Percentiles rank a stretch among this genome's conserved stretches.
Conservation (phyloP, 1,140 invertebrate genomes). For the Bombus turneri region DNA sequence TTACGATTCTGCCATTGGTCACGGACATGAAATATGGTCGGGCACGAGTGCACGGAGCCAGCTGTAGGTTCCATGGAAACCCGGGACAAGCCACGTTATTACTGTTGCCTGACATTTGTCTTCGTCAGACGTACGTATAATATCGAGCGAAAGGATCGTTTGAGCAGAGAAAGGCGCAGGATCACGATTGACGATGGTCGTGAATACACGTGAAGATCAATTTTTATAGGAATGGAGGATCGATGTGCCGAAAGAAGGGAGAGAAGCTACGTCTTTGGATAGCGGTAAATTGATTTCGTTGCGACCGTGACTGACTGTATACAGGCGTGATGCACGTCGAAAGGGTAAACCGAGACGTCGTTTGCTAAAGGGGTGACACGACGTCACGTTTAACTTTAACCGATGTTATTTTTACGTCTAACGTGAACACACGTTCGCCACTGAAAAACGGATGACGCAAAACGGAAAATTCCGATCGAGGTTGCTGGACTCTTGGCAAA, state of each 20-base stretch:
- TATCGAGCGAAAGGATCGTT: neutral
- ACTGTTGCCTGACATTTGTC: constrained; percentile 52
- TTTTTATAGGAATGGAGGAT: neutral
- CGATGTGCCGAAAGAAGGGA: no score
- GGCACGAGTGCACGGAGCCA: neutral
- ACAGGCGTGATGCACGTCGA: neutral
- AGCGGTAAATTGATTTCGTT: constrained; percentile 6
- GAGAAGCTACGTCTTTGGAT: neutral
- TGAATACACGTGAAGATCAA: neutral
- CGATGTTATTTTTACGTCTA: neutral
- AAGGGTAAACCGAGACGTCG: neutral
- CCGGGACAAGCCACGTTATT: constrained; percentile 48
- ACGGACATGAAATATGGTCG: constrained; percentile 54
- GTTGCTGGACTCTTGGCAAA: neutral
- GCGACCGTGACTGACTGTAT: neutral
- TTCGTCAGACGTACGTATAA: constrained; percentile 41
- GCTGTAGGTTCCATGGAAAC: constrained; percentile 31
- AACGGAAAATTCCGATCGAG: constrained; percentile 1
- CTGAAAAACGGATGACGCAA: constrained; percentile 13
- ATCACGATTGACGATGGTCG: neutral
- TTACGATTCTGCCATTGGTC: constrained; percentile 31
- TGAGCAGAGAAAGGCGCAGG: neutral
- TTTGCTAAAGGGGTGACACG: neutral
- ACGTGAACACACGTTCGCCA: neutral
- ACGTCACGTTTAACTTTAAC: constrained; percentile 5